Conservation (phyloP, 2,888 invertebrate species). For the Mythimna albipuncta region DNA sequence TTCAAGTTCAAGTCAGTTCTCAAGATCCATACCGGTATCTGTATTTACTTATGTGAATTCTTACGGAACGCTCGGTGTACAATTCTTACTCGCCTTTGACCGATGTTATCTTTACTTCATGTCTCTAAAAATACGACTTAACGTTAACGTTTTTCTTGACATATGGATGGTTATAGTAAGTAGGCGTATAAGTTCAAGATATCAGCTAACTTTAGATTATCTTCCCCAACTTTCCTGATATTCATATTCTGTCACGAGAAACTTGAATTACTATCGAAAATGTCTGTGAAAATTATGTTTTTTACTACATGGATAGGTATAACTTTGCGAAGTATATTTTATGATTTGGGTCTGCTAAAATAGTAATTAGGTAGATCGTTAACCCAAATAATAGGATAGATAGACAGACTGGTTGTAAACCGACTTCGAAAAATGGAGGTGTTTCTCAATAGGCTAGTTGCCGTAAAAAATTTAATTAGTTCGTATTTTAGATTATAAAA, state of each 20-base stretch:
- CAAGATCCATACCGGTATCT: no score
- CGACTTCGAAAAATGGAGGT: no score
- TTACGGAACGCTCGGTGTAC: no score
- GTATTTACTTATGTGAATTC: no score
- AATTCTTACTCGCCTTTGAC: no score
- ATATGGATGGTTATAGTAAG: background rate
- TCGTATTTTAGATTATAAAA: no score
- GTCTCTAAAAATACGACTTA: conserved; percentile 4
- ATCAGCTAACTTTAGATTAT: conserved; percentile 31
- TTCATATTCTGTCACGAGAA: conserved; percentile 7
- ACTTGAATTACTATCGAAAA: conserved; percentile 6
- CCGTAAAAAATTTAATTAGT: no score
- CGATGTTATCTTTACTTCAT: background rate
- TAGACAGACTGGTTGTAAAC: background rate
- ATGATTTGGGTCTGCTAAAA: background rate
- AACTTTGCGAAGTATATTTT: background rate
- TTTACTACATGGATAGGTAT: background rate
- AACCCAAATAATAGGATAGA: background rate
- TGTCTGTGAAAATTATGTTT: background rate
- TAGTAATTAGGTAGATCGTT: background rate
- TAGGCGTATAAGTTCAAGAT: conserved; percentile 17
- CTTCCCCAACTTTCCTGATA: conserved; percentile 21
- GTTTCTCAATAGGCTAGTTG: no score
- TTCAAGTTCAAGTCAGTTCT: no score
- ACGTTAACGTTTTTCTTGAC: background rate